These are phyloP conservation scores for Dendronephthya gigantea DNA, from an alignment of 64 coral and sea anemone genomes.

Conservation along the genomic window DNA sequence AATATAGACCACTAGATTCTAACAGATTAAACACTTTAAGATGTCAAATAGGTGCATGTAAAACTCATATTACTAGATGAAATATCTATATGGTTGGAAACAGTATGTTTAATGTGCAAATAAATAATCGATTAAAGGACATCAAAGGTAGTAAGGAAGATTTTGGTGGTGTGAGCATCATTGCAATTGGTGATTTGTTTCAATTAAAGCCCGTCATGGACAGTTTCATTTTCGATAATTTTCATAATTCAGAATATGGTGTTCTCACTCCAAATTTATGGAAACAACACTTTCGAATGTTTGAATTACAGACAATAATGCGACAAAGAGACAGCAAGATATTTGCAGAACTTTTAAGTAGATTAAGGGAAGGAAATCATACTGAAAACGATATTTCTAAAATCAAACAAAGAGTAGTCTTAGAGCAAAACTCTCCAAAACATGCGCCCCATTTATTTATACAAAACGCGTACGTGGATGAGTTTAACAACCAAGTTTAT, in stretches of 20 bases:
- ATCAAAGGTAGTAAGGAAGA: slow-evolving; percentile 16
- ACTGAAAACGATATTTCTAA: background rate
- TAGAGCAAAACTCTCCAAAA: background rate
- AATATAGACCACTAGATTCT: background rate
- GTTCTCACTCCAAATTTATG: background rate
- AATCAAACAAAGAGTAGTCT: background rate
- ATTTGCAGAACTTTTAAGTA: slow-evolving; percentile 2
- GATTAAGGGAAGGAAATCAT: background rate
- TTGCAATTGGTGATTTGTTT: slow-evolving; percentile 2
- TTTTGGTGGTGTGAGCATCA: no score
- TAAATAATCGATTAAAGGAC: background rate
- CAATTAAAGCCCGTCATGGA: background rate
- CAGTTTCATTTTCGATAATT: background rate
- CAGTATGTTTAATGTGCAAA: background rate
- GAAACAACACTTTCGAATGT: background rate
- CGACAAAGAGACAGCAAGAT: background rate
- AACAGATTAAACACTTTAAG: slow-evolving; percentile 1
- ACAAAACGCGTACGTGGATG: background rate
- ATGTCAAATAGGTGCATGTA: background rate
- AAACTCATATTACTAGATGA: slow-evolving; percentile 17
- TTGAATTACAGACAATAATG: background rate
- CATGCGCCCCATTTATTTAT: background rate
- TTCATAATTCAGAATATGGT: background rate
- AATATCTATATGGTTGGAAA: slow-evolving; percentile 9
- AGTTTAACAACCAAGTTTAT: background rate